Percentiles rank a stretch among this genome's conserved stretches.
These are phyloP conservation scores for Yasuhikotakia modesta DNA, from an alignment of 2,797 vertebrate species.

Conservation along the genomic window DNA sequence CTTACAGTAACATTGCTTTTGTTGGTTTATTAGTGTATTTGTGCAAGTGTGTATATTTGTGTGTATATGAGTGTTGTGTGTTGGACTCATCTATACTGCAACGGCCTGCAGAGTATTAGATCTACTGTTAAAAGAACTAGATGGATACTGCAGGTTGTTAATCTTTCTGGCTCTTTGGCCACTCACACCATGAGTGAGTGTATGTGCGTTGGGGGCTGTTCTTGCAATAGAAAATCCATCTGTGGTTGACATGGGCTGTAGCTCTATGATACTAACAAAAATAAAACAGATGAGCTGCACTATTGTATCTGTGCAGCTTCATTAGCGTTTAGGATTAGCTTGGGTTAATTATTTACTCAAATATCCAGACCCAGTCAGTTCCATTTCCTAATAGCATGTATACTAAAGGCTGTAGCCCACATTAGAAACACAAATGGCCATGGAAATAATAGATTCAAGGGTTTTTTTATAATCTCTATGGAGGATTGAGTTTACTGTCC, in stretches of 20 bases:
- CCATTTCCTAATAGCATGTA: background rate
- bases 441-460: slow-evolving; percentile 6
- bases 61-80: slow-evolving; percentile 21
- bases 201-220: slow-evolving; percentile 11
- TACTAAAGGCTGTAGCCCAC: background rate
- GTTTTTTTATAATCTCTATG: background rate
- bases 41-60: background rate
- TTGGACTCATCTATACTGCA: slow-evolving; percentile 42
- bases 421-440: background rate
- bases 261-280: slow-evolving; percentile 12
- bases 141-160: slow-evolving; percentile 53
- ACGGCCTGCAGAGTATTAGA: slow-evolving; percentile 47
- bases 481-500: background rate
- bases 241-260: slow-evolving; percentile 32
- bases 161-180: slow-evolving; percentile 36
- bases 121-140: slow-evolving; percentile 58
- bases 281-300: slow-evolving; percentile 2
- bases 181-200: background rate
- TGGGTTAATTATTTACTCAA: slow-evolving; percentile 13
- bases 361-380: background rate
- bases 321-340: slow-evolving; percentile 15
- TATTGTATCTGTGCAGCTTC: slow-evolving; percentile 11
- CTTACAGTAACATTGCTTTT: too few species aligned
- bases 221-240: slow-evolving; percentile 27
- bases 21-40: slow-evolving; percentile 3